Base-by-base conservation (phyloP, 2,113 vertebrate species). In the Collichthys lucidus region DNA sequence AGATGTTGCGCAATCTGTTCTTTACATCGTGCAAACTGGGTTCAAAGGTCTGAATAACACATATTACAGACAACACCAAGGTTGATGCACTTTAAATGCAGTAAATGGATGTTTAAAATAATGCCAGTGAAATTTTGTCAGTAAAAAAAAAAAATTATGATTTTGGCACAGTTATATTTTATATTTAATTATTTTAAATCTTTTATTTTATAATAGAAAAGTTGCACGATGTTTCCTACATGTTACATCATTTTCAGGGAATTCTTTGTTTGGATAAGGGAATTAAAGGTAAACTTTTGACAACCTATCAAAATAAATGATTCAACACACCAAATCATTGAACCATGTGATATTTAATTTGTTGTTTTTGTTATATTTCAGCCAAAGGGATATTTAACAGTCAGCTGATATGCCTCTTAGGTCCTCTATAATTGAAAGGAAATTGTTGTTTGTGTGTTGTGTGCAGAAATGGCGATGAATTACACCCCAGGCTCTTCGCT, bases 401-500 rank as follows among this genome's bases (percentile, higher is more conserved):
- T 50, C 77, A 75, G 44, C 66, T 74, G 81, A 86, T 77, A 22
- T 73, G 29, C 49, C 86, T 82, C 76, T 81, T 17, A 84, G 64
- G 74, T 50, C 52, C 17, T 47, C 7, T 89, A 85, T 89, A 90
- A 94, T 95, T 91, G 91, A 90, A 90, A 85, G 52, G 19, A 70
- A 20, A 73, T 59, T 74, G 64, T 82, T 90, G 85, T 91, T 86
- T 90, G 62, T 77, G 19, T 93, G 75, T 91, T 91, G n/a, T n/a
- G n/a, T 91, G 62, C 67, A n/a, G 17, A 42, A 60, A 57, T 52
- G 22, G 85, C 63, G n/a, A 22, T 87, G 79, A 74, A 72, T 76
- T 67, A 14, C n/a, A 79, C 71, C 80, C 65, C 72, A 40, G 67
- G 72, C 59, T 69, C 46, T 70, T 82, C 11, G 11, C 29, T 26